phyloP scores from a whole-genome alignment of 1,140 invertebrate genomes.

The Leptoteleia sp. region DNA sequence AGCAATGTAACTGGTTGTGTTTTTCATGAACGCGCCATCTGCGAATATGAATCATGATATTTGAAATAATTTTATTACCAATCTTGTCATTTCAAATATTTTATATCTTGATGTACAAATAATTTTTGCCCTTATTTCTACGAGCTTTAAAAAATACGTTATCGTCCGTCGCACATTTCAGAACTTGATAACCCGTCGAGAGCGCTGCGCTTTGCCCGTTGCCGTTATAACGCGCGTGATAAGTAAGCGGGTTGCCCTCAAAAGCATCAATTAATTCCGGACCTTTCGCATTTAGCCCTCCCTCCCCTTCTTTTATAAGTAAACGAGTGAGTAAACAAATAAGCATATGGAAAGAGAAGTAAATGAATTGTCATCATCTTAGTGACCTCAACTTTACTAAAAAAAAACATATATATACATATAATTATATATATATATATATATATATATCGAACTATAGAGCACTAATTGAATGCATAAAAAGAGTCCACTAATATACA shows the following conservation, averaged over 20 bases:
- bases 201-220: slow-evolving; percentile 44
- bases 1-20: too few relatives aligned
- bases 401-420: slow-evolving; percentile 3
- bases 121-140: too few relatives aligned
- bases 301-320: slow-evolving; percentile 34
- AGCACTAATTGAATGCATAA: slow-evolving; percentile 22
- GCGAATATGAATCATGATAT: too few relatives aligned
- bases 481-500: slow-evolving; percentile 18
- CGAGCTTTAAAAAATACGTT: slow-evolving; percentile 6
- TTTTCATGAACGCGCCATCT: too few relatives aligned
- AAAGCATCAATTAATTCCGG: slow-evolving; percentile 64
- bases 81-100: too few relatives aligned
- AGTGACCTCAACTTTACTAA: slow-evolving; percentile 10
- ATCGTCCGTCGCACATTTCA: slow-evolving; percentile 39
- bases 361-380: neutral
- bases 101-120: too few relatives aligned
- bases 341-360: slow-evolving; percentile 4
- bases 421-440: neutral
- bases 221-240: slow-evolving; percentile 42
- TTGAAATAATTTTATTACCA: too few relatives aligned
- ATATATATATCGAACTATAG: too few relatives aligned
- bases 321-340: slow-evolving; percentile 57
- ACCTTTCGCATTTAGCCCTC: slow-evolving; percentile 42
- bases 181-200: slow-evolving; percentile 43
- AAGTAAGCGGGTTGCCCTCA: slow-evolving; percentile 52